Conservation (phyloP, 2,888 invertebrate genomes). For the Timema cristinae region DNA sequence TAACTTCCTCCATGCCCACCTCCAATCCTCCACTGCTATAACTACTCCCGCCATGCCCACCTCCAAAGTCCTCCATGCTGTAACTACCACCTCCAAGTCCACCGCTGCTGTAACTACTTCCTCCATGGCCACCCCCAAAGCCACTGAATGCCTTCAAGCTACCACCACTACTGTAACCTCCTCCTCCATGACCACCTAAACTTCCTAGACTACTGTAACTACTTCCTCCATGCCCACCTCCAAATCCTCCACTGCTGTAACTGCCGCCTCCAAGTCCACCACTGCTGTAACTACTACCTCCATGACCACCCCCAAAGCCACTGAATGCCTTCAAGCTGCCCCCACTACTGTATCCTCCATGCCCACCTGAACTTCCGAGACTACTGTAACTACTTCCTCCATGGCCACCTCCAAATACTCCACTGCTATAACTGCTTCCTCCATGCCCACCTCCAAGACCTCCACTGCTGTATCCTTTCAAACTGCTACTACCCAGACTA, state of each 20-base stretch:
- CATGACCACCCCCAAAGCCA: no score
- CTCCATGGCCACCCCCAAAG: neutral
- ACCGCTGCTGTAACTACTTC: constrained; percentile 15
- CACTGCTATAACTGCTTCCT: constrained; percentile 12
- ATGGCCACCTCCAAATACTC: constrained; percentile 4
- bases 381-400: constrained; percentile 10
- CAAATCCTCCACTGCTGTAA: constrained; percentile 6
- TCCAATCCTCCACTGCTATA: constrained; percentile 16
- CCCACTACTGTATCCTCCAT: neutral
- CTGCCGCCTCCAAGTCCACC: no score
- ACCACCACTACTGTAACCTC: no score
- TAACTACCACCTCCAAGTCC: constrained; percentile 5
- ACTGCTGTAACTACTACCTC: no score
- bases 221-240: constrained; percentile 17
- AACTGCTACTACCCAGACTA: neutral
- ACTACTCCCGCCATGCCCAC: constrained; percentile 8
- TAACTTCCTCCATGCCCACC: constrained; percentile 15
- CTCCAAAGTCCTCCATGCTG: neutral
- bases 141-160: no score
- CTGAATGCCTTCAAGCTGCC: neutral
- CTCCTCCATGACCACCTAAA: neutral
- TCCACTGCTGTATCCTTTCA: constrained; percentile 15
- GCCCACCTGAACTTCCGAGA: neutral
- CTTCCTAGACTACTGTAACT: constrained; percentile 3
- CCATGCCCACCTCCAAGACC: constrained; percentile 13